These are phyloP conservation scores for Drosophila trapezifrons DNA, from an alignment of 1,140 invertebrate species.

Conservation along the genomic window DNA sequence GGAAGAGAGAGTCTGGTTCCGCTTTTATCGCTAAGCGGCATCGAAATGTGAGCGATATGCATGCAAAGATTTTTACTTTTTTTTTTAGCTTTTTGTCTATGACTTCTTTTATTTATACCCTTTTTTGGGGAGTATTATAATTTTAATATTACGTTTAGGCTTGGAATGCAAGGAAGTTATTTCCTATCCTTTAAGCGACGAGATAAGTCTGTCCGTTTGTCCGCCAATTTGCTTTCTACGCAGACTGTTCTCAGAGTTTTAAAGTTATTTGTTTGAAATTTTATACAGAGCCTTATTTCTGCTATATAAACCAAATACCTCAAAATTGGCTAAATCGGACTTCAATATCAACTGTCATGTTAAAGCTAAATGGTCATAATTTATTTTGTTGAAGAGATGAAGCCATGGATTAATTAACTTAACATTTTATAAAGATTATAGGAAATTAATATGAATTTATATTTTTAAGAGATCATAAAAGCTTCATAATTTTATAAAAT, in stretches of 20 bases:
- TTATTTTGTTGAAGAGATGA: too few relatives aligned
- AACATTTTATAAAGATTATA: too few relatives aligned
- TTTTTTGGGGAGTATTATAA: not conserved
- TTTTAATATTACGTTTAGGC: too few relatives aligned
- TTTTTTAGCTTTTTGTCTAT: slow-evolving; percentile 35
- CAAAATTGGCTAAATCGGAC: rapidly evolving
- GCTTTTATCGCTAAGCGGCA: slow-evolving; percentile 65
- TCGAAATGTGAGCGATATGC: slow-evolving; percentile 76
- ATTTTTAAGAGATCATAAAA: not conserved
- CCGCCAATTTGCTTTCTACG: not conserved
- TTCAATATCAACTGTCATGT: not conserved
- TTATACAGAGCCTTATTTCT: not conserved
- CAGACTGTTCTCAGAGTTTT: not conserved
- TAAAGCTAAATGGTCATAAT: not conserved
- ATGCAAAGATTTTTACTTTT: slow-evolving; percentile 52
- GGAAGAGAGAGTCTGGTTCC: slow-evolving; percentile 38
- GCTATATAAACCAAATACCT: not conserved
- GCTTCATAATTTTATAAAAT: too few relatives aligned
- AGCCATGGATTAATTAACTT: too few relatives aligned
- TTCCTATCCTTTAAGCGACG: too few relatives aligned
- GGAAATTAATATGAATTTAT: not conserved
- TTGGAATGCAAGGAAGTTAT: not conserved
- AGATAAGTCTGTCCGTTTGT: not conserved
- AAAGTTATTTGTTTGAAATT: too few relatives aligned
- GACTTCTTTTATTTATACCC: not conserved